Percentiles rank a stretch among this genome's conserved stretches.
Conservation (phyloP, 2,113 vertebrate species). For the Syrmaticus mikado region DNA sequence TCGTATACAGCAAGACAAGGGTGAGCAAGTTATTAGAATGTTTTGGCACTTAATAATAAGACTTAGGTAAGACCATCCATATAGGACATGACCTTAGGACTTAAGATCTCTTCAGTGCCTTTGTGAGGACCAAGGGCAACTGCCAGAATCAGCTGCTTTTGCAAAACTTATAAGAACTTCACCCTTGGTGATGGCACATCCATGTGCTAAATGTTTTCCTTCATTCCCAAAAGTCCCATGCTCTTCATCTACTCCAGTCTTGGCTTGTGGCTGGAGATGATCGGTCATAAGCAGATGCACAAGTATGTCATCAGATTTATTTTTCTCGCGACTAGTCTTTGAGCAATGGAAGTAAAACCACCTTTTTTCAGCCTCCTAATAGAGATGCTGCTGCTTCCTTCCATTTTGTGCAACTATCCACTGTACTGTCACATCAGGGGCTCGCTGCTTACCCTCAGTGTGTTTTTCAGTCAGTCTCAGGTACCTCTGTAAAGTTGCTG, state of each 20-base stretch:
- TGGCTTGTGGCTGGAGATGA: not conserved
- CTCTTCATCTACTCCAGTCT: not conserved
- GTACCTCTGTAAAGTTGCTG: not conserved
- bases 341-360: not conserved
- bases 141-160: not conserved
- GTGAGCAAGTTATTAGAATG: not conserved
- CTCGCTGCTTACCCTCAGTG: not conserved
- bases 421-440: not conserved
- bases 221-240: not conserved
- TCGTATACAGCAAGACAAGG: not conserved
- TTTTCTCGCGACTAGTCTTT: not conserved
- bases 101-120: not conserved
- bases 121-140: not conserved
- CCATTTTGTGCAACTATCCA: not conserved
- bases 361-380: not conserved
- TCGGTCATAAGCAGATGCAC: not conserved
- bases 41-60: not conserved
- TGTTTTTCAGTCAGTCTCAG: accelerated
- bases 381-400: not conserved
- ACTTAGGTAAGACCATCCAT: not conserved
- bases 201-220: not conserved
- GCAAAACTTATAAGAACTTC: not conserved
- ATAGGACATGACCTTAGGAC: not conserved
- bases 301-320: not conserved
- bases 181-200: not conserved